Evolutionary conservation across 2,888 invertebrate genomes (phyloP).

Genomic region (Trissolcus japonicus): DNA sequence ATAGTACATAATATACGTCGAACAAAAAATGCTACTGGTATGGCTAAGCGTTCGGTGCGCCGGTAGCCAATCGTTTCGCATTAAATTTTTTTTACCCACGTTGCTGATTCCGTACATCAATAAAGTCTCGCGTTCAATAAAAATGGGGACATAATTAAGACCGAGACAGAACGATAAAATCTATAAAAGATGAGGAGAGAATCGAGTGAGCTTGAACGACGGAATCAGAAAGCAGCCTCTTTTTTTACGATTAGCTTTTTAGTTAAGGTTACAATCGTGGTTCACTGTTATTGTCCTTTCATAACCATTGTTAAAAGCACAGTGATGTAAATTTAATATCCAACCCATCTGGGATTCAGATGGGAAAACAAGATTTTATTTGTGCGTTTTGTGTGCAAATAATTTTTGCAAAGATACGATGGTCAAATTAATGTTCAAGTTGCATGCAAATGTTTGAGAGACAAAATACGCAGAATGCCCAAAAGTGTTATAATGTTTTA

Average conservation of each 20-base stretch:
- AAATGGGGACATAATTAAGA: slow-evolving; percentile 50
- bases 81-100: slow-evolving; percentile 27
- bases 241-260: slow-evolving; percentile 30
- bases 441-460: no score
- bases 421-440: slow-evolving; percentile 5
- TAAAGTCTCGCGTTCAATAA: slow-evolving; percentile 44
- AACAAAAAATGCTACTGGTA: slow-evolving; percentile 41
- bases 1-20: slow-evolving; percentile 26
- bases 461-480: no score
- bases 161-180: slow-evolving; percentile 36
- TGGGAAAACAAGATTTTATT: no score
- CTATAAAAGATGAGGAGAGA: slow-evolving; percentile 36
- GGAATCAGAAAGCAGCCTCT: slow-evolving; percentile 6
- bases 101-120: slow-evolving; percentile 37
- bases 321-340: no score
- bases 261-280: background rate
- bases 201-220: slow-evolving; percentile 7
- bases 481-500: slow-evolving; percentile 23
- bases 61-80: slow-evolving; percentile 46
- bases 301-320: no score
- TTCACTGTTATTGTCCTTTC: no score
- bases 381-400: no score
- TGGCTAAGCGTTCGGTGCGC: slow-evolving; percentile 39
- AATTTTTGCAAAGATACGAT: no score
- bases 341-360: no score